Conservation (phyloP, 2,113 vertebrate genomes). For the Polyodon spathula region DNA sequence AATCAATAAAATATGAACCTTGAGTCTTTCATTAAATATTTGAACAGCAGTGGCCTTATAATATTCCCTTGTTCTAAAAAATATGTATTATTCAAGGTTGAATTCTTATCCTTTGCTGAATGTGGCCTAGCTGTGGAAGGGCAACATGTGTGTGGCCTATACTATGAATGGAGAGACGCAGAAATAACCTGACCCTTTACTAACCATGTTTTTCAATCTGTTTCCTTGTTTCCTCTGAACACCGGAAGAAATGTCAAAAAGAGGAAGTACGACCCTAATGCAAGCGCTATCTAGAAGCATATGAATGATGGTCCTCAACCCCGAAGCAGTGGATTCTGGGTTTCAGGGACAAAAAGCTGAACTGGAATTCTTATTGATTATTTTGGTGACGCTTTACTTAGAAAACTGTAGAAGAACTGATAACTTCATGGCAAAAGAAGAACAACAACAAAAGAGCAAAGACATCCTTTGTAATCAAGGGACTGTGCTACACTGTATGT, state of each 20-base stretch:
- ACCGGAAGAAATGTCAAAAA: slow-evolving; percentile 97
- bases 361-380: slow-evolving; percentile 58
- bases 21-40: too few species aligned
- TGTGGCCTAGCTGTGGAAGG: background rate
- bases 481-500: slow-evolving; percentile 48
- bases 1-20: too few species aligned
- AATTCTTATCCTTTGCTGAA: background rate
- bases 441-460: slow-evolving; percentile 32
- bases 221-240: slow-evolving; percentile 39
- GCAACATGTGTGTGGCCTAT: background rate
- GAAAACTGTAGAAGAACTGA: slow-evolving; percentile 47
- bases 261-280: slow-evolving; percentile 82
- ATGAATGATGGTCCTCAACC: slow-evolving; percentile 38
- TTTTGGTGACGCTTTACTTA: slow-evolving; percentile 57
- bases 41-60: background rate
- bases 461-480: slow-evolving; percentile 39
- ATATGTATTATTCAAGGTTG: too few species aligned
- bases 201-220: slow-evolving; percentile 47
- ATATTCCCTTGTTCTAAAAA: background rate
- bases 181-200: slow-evolving; percentile 25
- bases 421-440: slow-evolving; percentile 47
- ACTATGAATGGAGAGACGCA: slow-evolving; percentile 22
- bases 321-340: slow-evolving; percentile 52
- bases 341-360: slow-evolving; percentile 50
- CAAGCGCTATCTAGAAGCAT: slow-evolving; percentile 78